Conservation (phyloP, 2,888 invertebrate species). For the Cistogaster globosa region DNA sequence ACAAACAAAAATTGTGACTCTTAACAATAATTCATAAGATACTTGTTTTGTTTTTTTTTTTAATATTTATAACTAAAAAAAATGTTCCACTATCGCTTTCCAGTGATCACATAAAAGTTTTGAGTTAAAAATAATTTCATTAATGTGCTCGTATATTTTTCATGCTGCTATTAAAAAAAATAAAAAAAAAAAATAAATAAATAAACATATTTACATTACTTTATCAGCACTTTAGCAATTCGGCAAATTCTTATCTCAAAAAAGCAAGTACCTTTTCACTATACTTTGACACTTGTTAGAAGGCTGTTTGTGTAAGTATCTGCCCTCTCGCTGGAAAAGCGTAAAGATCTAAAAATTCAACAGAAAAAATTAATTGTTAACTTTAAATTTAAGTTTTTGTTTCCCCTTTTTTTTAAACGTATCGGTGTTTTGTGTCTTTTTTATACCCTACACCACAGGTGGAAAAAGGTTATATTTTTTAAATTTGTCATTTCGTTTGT, state of each 20-base stretch:
- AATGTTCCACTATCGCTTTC: constrained; percentile 7
- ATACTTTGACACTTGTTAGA: constrained; percentile 56
- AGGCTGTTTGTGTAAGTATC: neutral
- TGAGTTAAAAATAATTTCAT: constrained; percentile 16
- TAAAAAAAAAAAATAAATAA: constrained; percentile 5
- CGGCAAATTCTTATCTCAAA: constrained; percentile 66
- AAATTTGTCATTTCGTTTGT: too few species aligned
- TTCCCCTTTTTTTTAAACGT: constrained; percentile 38
- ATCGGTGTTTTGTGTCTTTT: neutral
- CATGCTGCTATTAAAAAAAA: neutral
- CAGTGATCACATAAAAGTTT: neutral
- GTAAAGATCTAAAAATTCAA: neutral
- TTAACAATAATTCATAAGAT: neutral
- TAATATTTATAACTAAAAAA: neutral
- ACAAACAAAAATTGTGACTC: neutral
- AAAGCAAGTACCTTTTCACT: constrained; percentile 30
- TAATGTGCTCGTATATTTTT: constrained; percentile 31
- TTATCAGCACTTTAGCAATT: constrained; percentile 70
- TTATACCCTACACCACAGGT: too few species aligned
- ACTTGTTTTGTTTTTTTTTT: neutral
- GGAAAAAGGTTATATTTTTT: too few species aligned
- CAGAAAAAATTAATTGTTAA: constrained; percentile 36
- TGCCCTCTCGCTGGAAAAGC: constrained; percentile 1
- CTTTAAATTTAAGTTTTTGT: constrained; percentile 4
- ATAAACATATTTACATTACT: constrained; percentile 21